phyloP scores from a whole-genome alignment of 1,140 invertebrate genomes.

The Hydropsyche tenuis region DNA sequence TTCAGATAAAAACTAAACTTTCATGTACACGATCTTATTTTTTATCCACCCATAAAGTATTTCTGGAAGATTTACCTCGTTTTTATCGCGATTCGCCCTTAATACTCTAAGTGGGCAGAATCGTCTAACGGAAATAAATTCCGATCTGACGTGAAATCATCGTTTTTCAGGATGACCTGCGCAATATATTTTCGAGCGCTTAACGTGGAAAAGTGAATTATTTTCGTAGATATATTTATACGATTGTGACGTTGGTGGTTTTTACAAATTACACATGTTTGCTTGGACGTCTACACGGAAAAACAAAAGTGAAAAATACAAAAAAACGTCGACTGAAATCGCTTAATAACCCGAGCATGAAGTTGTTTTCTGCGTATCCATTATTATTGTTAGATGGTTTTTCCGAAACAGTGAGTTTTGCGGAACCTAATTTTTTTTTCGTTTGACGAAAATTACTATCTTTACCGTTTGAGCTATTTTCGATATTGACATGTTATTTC shows the following conservation, averaged over 20 bases:
- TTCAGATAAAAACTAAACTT: not conserved
- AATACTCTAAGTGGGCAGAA: conserved; percentile 11
- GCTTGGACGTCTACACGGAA: not conserved
- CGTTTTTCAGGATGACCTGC: not conserved
- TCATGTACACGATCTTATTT: not conserved
- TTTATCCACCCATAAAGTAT: not conserved
- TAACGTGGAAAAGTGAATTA: not conserved
- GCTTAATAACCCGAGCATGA: conserved; percentile 16
- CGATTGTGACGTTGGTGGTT: not conserved
- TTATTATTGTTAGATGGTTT: conserved; percentile 5
- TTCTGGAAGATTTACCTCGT: conserved; percentile 22
- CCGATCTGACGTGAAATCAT: not conserved
- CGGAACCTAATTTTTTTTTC: no score
- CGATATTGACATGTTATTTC: no score
- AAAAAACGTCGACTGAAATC: not conserved
- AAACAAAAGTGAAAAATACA: not conserved
- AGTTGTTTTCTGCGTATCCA: conserved; percentile 11
- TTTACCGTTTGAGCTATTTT: no score
- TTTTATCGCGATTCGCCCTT: conserved; percentile 15
- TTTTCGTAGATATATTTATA: not conserved
- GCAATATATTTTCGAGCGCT: not conserved
- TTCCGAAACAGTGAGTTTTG: not conserved
- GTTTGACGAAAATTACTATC: no score
- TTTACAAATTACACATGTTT: conserved; percentile 14
- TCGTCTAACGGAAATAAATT: not conserved